These are phyloP conservation scores for Syrmaticus mikado DNA, from an alignment of 2,113 vertebrate species.

Conservation along the genomic window DNA sequence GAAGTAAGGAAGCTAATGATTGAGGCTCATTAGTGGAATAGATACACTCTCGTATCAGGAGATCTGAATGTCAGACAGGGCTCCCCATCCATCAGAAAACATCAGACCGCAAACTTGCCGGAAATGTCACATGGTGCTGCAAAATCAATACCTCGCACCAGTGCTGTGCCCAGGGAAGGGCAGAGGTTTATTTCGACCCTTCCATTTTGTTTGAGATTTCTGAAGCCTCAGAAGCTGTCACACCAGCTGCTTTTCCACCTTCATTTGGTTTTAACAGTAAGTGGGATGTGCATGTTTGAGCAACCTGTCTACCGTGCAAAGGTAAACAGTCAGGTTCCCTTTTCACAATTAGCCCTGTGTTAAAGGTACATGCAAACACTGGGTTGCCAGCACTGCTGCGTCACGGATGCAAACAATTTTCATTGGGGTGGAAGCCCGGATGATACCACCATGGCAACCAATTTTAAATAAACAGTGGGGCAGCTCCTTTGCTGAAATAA, in stretches of 20 bases:
- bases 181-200: not conserved
- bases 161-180: rapidly evolving
- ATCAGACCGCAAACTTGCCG: not conserved
- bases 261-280: not conserved
- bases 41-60: not conserved
- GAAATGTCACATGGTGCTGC: not conserved
- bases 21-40: not conserved
- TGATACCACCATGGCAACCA: slow-evolving; percentile 72
- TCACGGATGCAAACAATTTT: slow-evolving; percentile 49
- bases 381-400: slow-evolving; percentile 38
- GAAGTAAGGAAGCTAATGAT: not conserved
- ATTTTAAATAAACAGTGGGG: slow-evolving; percentile 65
- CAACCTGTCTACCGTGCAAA: not conserved
- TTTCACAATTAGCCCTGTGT: not conserved
- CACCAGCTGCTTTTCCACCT: not conserved
- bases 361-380: slow-evolving; percentile 38
- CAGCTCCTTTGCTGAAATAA: slow-evolving; percentile 19
- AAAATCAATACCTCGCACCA: not conserved
- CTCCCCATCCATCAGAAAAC: not conserved
- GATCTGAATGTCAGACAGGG: not conserved
- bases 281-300: not conserved
- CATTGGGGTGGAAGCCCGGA: slow-evolving; percentile 42
- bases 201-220: not conserved
- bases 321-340: slow-evolving; percentile 35
- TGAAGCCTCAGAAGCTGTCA: not conserved